Base-by-base conservation (phyloP, 2,888 invertebrate species). In the Melanargia galathea region DNA sequence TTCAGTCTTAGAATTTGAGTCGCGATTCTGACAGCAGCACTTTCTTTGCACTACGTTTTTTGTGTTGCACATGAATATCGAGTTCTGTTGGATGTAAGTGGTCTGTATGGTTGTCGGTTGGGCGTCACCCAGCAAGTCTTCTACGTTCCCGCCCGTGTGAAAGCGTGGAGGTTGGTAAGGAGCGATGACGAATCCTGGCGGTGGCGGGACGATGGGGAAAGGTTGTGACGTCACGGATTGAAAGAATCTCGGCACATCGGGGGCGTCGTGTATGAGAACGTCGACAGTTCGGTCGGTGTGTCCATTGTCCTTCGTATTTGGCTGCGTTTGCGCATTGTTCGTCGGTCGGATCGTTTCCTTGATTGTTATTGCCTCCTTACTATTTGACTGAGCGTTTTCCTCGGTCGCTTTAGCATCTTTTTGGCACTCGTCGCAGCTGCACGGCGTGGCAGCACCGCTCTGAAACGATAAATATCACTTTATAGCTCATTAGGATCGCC, bases 51-150 rank as follows among this genome's bases (percentile, higher is more conserved):
- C 81, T 16, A 92, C 80, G 56, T 84, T 78, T 70, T 81, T 82
- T 0, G 92, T 92, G 65, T 91, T 92, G 72, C 92, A 92, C 89
- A 92, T 90, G 71, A 92, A 87, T 24, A 90, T 87, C 0, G 92
- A 91, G 70, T 92, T 92, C 68, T 91, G 90, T 71, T 91, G 90
- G 60, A 91, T 90, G 70, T 78, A 87, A 0, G 90, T 90, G 2
- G 90, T 88, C 64, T 90, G 90, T 70, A 90, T 84, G 0, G 83
- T 78, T 1, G 72, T 62, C 0, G 90, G 92, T 76, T 94, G 94
- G 6, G 95, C 94, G 66, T 95, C 95, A 63, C 94, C 93, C 0
- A 95, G 82, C 48, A 95, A 82, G 66, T 95, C 94, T 71, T 95
- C 95, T 45, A 95, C 85, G 75, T 95, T 95, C 0, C 94, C 94